phyloP scores from a whole-genome alignment of 2,113 vertebrate species.

The Semnornis frantzii region DNA sequence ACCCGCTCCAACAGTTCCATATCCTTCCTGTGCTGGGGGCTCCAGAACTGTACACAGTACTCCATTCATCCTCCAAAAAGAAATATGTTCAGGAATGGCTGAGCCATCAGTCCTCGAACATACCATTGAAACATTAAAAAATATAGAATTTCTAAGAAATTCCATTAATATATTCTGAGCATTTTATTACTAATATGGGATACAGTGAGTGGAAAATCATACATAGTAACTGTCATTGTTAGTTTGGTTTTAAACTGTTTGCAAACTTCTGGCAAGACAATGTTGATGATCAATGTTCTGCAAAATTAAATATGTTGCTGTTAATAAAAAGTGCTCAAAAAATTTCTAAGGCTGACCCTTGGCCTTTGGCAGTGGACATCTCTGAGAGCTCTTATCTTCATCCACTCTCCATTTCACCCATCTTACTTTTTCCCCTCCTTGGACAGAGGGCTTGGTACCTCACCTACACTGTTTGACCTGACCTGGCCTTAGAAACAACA shows the following conservation, averaged over 20 bases:
- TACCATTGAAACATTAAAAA: neutral
- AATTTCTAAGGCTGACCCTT: neutral
- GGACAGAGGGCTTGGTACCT: neutral
- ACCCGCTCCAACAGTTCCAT: no score
- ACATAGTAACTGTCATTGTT: neutral
- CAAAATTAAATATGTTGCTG: neutral
- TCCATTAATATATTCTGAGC: neutral
- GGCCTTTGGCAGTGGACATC: neutral
- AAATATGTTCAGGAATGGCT: no score
- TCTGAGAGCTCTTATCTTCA: neutral
- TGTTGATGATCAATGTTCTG: neutral
- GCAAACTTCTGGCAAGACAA: neutral
- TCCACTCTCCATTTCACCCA: neutral
- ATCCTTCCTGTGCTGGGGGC: no score
- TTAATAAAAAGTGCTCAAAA: neutral
- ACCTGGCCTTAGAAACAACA: neutral
- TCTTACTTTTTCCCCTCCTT: neutral
- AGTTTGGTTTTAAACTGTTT: neutral
- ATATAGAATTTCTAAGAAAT: neutral
- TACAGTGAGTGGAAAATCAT: neutral
- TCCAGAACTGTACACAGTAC: no score
- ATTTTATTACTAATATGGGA: neutral
- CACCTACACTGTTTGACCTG: neutral
- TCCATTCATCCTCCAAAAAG: neutral
- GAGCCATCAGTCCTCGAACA: neutral